Evolutionary conservation across 2,113 vertebrate genomes (phyloP), one percentile per base, ranked within the genome.

Genomic region (Procavia capensis): DNA sequence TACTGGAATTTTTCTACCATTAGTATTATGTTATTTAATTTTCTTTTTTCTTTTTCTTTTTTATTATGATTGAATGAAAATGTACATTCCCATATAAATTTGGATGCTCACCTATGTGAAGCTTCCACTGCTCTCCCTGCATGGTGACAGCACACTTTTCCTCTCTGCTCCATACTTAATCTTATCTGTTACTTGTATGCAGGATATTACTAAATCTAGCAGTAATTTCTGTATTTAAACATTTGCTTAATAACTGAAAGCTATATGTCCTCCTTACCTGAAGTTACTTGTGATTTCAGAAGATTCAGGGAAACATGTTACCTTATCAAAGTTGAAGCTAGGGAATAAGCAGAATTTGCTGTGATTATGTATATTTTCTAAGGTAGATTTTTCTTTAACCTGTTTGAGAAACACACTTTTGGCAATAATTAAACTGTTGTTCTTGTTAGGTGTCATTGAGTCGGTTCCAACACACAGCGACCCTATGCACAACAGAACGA

Each of bases 351-450:
- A 83, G 27, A 90, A 50, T 88, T 92, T 76, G 29, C 64, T 82
- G 3, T 45, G 63, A 50, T 16, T 86, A 29, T 68, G 5, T 24
- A 57, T 63, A 87, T 63, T 57, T 66, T 90, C 82, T 25, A 64
- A 80, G 13, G 81, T 96, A 13, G 9, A 88, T 61, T 74, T 96
- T 92, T 93, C 47, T 90, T 96, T 85, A 72, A 84, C 14, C 0
- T 82, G n/a, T 93, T 87, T 43, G 57, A 90, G 39, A 94, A 97
- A 88, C 5, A 36, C 5, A 91, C 70, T 96, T 95, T 83, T 20
- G 90, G 13, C 29, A 61, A 57, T 81, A 45, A 90, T 85, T 88
- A 78, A 36, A 6, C 87, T 76, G 4, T 82, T n/a, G n/a, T n/a
- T n/a, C n/a, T n/a, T n/a, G n/a, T n/a, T n/a, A n/a, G n/a, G n/a